Conservation (phyloP, 2,888 invertebrate species). For the Tenthredo amoena region DNA sequence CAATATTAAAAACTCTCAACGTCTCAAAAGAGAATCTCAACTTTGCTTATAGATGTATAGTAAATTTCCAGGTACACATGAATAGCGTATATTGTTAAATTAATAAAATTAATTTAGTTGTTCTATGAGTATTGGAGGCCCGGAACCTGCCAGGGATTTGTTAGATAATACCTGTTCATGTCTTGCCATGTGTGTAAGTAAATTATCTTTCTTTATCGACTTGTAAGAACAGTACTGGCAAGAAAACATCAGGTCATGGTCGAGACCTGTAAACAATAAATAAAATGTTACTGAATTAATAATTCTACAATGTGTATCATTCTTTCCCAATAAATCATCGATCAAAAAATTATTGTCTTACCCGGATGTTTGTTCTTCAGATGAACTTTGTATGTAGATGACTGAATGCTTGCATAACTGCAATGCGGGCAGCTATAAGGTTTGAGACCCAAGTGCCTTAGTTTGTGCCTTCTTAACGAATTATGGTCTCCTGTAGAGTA, state of each 20-base stretch:
- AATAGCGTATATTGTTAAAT: constrained; percentile 15
- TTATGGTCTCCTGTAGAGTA: constrained; percentile 90
- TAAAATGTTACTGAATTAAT: background rate
- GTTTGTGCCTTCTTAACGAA: constrained; percentile 88
- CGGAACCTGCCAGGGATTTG: constrained; percentile 21
- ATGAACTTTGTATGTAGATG: constrained; percentile 88
- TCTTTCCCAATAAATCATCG: constrained; percentile 10
- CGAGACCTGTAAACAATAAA: constrained; percentile 75
- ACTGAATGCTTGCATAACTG: constrained; percentile 89
- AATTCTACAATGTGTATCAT: background rate
- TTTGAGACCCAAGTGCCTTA: constrained; percentile 87
- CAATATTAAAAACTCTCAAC: background rate
- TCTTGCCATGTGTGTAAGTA: constrained; percentile 79
- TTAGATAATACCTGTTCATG: constrained; percentile 48
- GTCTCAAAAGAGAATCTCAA: background rate
- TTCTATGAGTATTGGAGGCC: constrained; percentile 25
- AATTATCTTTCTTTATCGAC: constrained; percentile 84
- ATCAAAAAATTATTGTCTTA: constrained; percentile 9
- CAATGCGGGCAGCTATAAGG: constrained; percentile 90
- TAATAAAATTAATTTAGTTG: background rate
- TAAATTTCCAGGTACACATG: constrained; percentile 40
- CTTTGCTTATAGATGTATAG: background rate
- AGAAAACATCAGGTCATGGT: constrained; percentile 82
- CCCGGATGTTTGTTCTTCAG: constrained; percentile 89
- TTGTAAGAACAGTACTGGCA: constrained; percentile 83